Conservation (phyloP, 2,113 vertebrate genomes). For the Sinocyclocheilus grahami region DNA sequence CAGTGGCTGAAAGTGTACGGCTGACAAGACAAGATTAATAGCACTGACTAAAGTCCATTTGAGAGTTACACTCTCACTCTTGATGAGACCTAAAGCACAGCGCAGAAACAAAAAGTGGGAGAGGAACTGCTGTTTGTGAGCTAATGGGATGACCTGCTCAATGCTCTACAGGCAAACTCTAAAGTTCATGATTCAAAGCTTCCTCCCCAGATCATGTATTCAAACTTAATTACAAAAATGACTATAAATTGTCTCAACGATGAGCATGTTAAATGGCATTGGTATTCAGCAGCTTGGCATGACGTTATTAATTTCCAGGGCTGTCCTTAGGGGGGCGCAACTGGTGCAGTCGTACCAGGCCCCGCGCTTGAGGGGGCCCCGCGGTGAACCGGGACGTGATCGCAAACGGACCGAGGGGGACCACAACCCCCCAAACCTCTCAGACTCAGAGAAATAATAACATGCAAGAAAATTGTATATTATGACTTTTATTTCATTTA, state of each 20-base stretch:
- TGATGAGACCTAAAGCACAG: conserved; percentile 30
- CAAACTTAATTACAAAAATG: background rate
- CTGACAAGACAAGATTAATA: conserved; percentile 49
- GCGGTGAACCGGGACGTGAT: no score
- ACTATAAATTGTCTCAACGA: background rate
- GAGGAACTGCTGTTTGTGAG: conserved; percentile 1
- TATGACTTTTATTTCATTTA: background rate
- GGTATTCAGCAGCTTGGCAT: background rate
- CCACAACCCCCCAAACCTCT: no score
- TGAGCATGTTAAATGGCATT: background rate
- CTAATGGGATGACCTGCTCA: conserved; percentile 9
- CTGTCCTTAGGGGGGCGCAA: no score
- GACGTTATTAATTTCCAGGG: no score
- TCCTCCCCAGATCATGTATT: background rate
- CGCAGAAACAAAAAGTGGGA: background rate
- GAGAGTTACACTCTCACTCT: conserved; percentile 13
- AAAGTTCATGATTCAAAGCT: conserved; percentile 2
- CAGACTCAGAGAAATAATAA: background rate
- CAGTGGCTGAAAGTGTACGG: conserved; percentile 13
- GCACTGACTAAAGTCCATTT: conserved; percentile 42
- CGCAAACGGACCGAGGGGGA: no score
- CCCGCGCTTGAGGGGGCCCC: no score
- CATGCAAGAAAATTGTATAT: background rate
- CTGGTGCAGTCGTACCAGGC: no score
- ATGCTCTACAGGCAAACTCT: background rate